A percentile compares a stretch with the other conserved stretches of the same genome.
These are phyloP conservation scores for Lepidocyrtinus sp. DNA, from an alignment of 2,888 invertebrate genomes.

Conservation along the genomic window DNA sequence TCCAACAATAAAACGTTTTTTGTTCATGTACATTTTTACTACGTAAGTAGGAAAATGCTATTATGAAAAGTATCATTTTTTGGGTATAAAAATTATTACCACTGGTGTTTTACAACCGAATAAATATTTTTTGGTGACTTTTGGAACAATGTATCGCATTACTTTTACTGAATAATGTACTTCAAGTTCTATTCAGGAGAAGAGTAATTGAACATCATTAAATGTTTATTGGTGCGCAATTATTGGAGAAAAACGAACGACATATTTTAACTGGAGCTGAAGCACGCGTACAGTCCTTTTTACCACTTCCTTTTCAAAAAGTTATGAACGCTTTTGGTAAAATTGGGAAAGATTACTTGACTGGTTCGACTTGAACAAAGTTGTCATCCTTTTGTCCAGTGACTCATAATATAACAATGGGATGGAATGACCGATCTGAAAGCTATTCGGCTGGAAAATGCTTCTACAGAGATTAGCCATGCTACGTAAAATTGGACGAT, in stretches of 20 bases:
- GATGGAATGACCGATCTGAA: too few species aligned
- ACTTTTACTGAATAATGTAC: background rate
- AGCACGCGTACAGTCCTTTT: too few species aligned
- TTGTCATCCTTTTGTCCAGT: background rate
- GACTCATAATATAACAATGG: background rate
- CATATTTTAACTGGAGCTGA: background rate
- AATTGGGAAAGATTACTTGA: too few species aligned
- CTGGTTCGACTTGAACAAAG: too few species aligned
- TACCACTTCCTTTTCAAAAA: too few species aligned
- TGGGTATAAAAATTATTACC: background rate
- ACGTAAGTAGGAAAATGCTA: background rate
- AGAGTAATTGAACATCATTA: background rate
- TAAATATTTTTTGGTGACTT: background rate
- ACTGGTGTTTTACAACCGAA: too few species aligned
- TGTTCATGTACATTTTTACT: background rate
- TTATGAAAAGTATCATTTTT: background rate
- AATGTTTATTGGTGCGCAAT: slow-evolving; percentile 7
- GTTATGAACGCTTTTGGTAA: too few species aligned
- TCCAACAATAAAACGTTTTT: background rate
- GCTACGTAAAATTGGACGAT: background rate
- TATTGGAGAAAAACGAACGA: background rate
- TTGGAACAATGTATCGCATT: background rate
- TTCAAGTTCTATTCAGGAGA: background rate
- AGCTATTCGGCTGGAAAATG: background rate
- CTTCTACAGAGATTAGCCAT: background rate